phyloP scores from a whole-genome alignment of 2,113 vertebrate genomes.

The Panthera tigris region DNA sequence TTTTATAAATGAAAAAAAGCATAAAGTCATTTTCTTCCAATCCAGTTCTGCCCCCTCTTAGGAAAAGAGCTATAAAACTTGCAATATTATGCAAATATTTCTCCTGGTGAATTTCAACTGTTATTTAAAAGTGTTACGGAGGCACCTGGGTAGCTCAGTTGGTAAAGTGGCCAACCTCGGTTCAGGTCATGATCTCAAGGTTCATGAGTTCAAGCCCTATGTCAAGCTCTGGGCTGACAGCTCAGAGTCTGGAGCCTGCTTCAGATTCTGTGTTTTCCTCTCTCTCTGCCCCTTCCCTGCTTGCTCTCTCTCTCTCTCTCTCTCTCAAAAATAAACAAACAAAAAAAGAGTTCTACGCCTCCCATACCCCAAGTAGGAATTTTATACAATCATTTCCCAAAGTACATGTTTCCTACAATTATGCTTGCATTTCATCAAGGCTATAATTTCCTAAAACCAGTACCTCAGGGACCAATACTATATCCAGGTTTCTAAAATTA shows the following conservation, averaged over 20 bases:
- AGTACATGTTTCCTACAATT: constrained; percentile 32
- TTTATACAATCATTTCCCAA: constrained; percentile 53
- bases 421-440: constrained; percentile 7
- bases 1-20: constrained; percentile 23
- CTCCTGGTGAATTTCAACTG: constrained; percentile 36
- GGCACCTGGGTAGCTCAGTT: too few species aligned
- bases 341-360: not conserved
- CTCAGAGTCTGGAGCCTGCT: too few species aligned
- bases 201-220: too few species aligned
- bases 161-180: too few species aligned
- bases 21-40: constrained; percentile 31
- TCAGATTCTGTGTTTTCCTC: too few species aligned
- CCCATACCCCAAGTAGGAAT: constrained; percentile 21
- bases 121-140: constrained; percentile 37
- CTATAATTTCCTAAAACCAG: constrained; percentile 46
- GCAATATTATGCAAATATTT: constrained; percentile 33
- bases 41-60: not conserved
- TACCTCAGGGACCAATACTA: constrained; percentile 2
- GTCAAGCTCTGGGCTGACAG: too few species aligned
- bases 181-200: too few species aligned
- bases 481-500: not conserved
- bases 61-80: constrained; percentile 40
- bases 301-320: too few species aligned
- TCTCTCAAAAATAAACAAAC: too few species aligned
- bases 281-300: too few species aligned